These are phyloP conservation scores for Catocala fraxini DNA, from an alignment of 2,888 invertebrate species.

Conservation along the genomic window DNA sequence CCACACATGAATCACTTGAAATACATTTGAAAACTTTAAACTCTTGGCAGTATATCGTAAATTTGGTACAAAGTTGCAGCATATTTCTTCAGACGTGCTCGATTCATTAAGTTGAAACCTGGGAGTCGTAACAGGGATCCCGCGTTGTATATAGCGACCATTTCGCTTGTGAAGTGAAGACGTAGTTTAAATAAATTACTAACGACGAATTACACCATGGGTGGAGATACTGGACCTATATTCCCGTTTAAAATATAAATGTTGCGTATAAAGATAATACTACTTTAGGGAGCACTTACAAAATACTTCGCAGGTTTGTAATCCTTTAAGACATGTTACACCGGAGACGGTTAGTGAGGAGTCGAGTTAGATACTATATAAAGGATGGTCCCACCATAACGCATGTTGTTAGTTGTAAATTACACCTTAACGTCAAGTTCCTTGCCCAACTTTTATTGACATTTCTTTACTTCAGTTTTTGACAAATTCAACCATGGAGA, in stretches of 20 bases:
- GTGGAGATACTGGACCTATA: slow-evolving; percentile 14
- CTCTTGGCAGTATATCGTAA: slow-evolving; percentile 9
- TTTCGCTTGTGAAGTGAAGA: slow-evolving; percentile 22
- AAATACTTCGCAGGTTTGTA: slow-evolving; percentile 10
- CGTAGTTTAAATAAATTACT: slow-evolving; percentile 44
- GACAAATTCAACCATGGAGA: too few species aligned
- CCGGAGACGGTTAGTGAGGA: too few species aligned
- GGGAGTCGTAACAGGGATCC: slow-evolving; percentile 17
- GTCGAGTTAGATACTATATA: too few species aligned
- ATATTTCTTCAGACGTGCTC: slow-evolving; percentile 22
- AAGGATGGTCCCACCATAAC: too few species aligned
- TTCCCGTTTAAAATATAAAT: slow-evolving; percentile 24
- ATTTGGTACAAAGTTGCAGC: slow-evolving; percentile 1
- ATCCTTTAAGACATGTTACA: slow-evolving; percentile 9
- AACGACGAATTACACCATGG: too few species aligned
- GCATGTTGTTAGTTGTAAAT: too few species aligned
- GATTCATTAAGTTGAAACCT: slow-evolving; percentile 33
- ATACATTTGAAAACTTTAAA: slow-evolving; percentile 12
- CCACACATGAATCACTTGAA: slow-evolving; percentile 23
- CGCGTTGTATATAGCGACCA: slow-evolving; percentile 30
- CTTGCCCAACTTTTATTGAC: too few species aligned
- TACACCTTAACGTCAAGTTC: too few species aligned
- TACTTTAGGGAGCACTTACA: slow-evolving; percentile 19
- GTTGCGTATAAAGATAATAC: slow-evolving; percentile 17
- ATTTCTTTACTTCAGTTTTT: too few species aligned